Percentiles rank a stretch among this genome's conserved stretches.
These are phyloP conservation scores for Tolypeutes matacus DNA, from an alignment of 2,797 vertebrate species.

Conservation along the genomic window DNA sequence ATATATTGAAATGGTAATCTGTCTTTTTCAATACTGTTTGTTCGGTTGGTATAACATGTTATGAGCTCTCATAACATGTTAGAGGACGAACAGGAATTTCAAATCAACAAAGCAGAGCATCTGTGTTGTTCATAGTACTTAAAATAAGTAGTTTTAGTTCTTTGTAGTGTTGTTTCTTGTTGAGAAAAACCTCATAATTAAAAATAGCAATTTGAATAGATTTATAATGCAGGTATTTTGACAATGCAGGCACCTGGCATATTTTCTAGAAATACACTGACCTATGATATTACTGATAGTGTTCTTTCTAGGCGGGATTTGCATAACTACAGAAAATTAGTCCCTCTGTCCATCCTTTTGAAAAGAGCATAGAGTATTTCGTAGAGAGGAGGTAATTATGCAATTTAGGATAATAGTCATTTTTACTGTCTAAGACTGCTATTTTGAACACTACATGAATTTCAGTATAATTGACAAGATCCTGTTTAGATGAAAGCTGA, in stretches of 20 bases:
- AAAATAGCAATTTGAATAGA: constrained; percentile 73
- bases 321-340: constrained; percentile 78
- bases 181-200: constrained; percentile 83
- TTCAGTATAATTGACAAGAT: constrained; percentile 79
- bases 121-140: constrained; percentile 80
- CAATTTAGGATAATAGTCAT: constrained; percentile 81
- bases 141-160: constrained; percentile 83
- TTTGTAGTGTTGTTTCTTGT: constrained; percentile 78
- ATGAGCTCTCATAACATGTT: constrained; percentile 60
- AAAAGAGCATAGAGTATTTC: constrained; percentile 80
- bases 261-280: constrained; percentile 83
- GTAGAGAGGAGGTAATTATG: constrained; percentile 82
- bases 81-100: constrained; percentile 68
- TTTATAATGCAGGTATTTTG: constrained; percentile 80
- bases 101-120: constrained; percentile 63
- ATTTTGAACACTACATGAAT: constrained; percentile 79
- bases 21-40: constrained; percentile 55
- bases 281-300: constrained; percentile 64
- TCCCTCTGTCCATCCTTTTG: constrained; percentile 77
- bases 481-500: constrained; percentile 78
- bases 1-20: constrained; percentile 66
- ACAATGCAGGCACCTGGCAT: constrained; percentile 74
- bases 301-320: constrained; percentile 78
- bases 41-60: constrained; percentile 42
- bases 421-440: constrained; percentile 79